Evolutionary conservation across 2,113 vertebrate species (phyloP).

Genomic region (Cyanoderma ruficeps): DNA sequence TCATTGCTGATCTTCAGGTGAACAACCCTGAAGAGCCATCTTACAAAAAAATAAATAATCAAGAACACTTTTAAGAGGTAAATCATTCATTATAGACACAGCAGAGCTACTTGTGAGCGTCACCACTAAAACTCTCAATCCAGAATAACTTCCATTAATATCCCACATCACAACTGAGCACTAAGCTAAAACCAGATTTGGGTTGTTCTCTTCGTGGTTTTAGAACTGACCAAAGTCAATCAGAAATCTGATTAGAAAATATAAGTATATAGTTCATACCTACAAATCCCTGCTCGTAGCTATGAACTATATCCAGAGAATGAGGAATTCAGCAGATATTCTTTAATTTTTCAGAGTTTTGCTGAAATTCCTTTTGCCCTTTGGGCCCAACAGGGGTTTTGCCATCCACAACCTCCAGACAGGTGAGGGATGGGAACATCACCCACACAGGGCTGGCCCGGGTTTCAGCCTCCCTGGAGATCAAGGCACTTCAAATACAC

Average conservation of each 20-base stretch:
- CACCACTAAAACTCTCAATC: background rate
- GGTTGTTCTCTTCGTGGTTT: background rate
- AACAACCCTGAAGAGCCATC: background rate
- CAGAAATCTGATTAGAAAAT: background rate
- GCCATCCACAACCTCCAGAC: background rate
- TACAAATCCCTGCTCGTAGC: background rate
- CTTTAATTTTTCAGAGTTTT: background rate
- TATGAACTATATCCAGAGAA: background rate
- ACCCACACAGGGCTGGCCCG: background rate
- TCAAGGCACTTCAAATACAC: background rate
- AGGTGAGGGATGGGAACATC: background rate
- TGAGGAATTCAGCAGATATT: background rate
- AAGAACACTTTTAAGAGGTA: background rate
- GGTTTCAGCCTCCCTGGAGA: background rate
- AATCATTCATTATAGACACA: rapidly evolving
- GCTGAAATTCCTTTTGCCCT: background rate
- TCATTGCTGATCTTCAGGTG: background rate
- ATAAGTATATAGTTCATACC: background rate
- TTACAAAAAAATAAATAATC: too few relatives aligned
- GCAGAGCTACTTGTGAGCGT: background rate
- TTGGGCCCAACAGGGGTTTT: background rate
- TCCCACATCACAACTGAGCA: background rate
- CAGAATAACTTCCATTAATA: background rate
- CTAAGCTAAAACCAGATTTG: background rate
- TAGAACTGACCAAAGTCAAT: background rate